Base-by-base conservation (phyloP, 2,113 vertebrate genomes). In the Bos javanicus region DNA sequence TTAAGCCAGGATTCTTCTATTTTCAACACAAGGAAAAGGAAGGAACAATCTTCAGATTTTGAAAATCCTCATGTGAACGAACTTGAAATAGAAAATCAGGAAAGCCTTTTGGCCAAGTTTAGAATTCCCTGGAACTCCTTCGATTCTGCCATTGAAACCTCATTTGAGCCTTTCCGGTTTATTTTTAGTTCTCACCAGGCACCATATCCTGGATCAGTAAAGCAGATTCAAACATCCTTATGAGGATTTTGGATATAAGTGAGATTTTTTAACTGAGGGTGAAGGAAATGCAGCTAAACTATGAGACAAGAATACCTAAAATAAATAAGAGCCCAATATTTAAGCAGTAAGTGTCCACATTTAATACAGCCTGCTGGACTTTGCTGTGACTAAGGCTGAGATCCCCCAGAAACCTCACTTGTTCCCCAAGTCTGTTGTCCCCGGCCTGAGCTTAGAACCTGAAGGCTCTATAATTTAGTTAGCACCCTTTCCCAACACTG, bases 61-160 rank as follows among this genome's bases (percentile, higher is more conserved):
- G 78, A 97, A 97, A 95, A 90, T 89, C 74, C 50, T 92, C 92
- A 88, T 94, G 87, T 89, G 81, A 92, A 64, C 36, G 82, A 96
- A 97, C 91, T 96, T 90, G 81, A 97, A 98, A 96, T 96, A 97
- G 98, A 98, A 98, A 97, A 81, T 36, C 80, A 97, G 95, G 92
- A 96, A 98, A 97, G 91, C 89, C 85, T 97, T 83, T 83, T 89
- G 95, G 88, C 90, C 94, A 94, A 82, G 91, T 97, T 98, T 97
- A 97, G 92, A 98, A 96, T 97, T 92, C 91, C 88, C 96, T 96
- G 57, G 33, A 83, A 96, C 87, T 98, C 81, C 80, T 92, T 94
- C 81, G 60, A 92, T 90, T 96, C 92, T 93, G 92, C 95, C 30
- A 43, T 1, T 91, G 88, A 96, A 98, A 91, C 88, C 59, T 62